Base-by-base conservation (phyloP, 2,797 vertebrate species). In the Diglossa cyanea region DNA sequence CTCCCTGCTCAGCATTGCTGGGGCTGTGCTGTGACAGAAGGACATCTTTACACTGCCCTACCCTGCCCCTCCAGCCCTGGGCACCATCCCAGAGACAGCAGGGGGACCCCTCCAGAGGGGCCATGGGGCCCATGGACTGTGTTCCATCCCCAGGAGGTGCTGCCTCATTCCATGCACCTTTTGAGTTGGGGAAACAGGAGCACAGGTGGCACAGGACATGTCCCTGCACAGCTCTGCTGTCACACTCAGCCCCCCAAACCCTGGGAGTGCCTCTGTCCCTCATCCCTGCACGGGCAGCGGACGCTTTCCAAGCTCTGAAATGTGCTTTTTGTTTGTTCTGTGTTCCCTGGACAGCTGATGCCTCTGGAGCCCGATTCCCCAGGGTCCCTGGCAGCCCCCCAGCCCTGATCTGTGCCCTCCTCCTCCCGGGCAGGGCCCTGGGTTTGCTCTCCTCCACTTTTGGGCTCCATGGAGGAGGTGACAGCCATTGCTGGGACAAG, bases 391-490 rank as follows among this genome's bases (percentile, higher is more conserved):
- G 86, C 77, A 83, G 33, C 18, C 42, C 37, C 65, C 57, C 74
- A 88, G 61, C 51, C 37, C 81, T 61, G 37, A 42, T 45, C 60
- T 0, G 0, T 40, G 25, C 55, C 48, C 1, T 0, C 53, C 63
- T 66, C 44, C 50, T 60, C 63, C 76, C 0, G 0, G n/a, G 45
- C 63, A 60, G 47, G 31, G 65, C 17, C 0, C 5, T 53, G 86
- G 53, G 1, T 66, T 84, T 62, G 47, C 23, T 45, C 40, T 4
- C 0, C 31, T 68, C 50, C 23, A 14, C 18, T n/a, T 86, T 72
- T 72, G 80, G 57, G 66, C 54, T 80, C 51, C 13, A 0, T 25
- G 73, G 39, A 53, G 62, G 92, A 61, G 75, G 66, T 76, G 73
- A 35, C 72, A 88, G 53, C 61, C 4, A 0, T 18, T 83, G 55